phyloP scores from a whole-genome alignment of 1,140 invertebrate species.

The Sinonovacula constricta region DNA sequence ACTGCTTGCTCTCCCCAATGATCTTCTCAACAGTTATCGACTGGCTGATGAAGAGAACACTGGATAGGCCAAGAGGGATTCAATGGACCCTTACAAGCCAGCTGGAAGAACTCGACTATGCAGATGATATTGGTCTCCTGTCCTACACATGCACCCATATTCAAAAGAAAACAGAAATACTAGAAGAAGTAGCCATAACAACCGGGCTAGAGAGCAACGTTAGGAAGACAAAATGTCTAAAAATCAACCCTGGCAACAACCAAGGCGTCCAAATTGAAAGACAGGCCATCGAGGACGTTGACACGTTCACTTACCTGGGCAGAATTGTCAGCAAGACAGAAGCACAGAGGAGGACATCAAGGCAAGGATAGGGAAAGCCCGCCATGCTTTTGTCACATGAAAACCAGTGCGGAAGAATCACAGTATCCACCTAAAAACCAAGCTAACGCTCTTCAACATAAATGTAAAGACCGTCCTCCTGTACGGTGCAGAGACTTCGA shows the following conservation, averaged over 20 bases:
- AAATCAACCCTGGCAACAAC: constrained; percentile 7
- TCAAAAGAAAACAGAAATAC: constrained; percentile 1
- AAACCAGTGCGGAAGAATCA: not conserved
- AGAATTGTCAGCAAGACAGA: constrained; percentile 26
- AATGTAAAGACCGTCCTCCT: too few species aligned
- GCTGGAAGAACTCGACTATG: constrained; percentile 47
- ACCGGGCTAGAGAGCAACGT: constrained; percentile 35
- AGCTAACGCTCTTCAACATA: too few species aligned
- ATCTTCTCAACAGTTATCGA: constrained; percentile 43
- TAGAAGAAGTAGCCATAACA: too few species aligned
- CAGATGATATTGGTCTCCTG: constrained; percentile 42
- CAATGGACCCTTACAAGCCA: constrained; percentile 40
- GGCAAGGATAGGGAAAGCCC: too few species aligned
- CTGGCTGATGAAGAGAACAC: constrained; percentile 52
- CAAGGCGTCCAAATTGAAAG: not conserved
- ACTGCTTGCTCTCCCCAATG: constrained; percentile 47
- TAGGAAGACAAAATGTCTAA: constrained; percentile 31
- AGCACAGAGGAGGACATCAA: too few species aligned
- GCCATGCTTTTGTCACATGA: not conserved
- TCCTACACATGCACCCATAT: constrained; percentile 6
- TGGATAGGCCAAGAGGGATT: constrained; percentile 10
- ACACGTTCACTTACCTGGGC: constrained; percentile 32
- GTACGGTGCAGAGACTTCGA: too few species aligned
- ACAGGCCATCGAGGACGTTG: constrained; percentile 34
- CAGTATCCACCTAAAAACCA: too few species aligned